Evolutionary conservation across 2,113 vertebrate species (phyloP), one percentile per base, ranked within the genome.

Genomic region (Oplegnathus fasciatus): DNA sequence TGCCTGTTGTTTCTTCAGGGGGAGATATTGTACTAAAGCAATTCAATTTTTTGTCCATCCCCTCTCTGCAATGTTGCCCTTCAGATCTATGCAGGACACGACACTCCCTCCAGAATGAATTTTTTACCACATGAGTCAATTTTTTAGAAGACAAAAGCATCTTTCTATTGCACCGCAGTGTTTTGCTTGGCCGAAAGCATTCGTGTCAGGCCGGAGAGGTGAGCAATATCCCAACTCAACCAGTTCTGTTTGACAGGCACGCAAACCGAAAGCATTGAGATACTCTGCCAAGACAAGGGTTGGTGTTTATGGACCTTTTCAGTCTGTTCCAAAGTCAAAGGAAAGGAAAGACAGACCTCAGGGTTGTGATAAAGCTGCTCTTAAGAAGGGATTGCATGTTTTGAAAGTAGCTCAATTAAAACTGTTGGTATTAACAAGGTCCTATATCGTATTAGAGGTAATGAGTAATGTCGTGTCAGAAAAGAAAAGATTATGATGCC

Each of bases 51-150:
- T 9, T 52, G 26, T n/a, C 7, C 1, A 9, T 62, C n/a, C n/a
- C 71, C 15, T 71, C 34, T 57, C 71, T 84, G 68, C 64, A 48
- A 2, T 1, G 18, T 30, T 20, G 6, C 62, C 50, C 40, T 71
- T 46, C 26, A 72, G 22, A 88, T 83, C 91, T 91, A 91, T 93
- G 92, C 91, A 93, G 88, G 71, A 77, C 32, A 42, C 22, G 22
- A 4, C 44, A 9, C 55, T 71, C 22, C 4, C 1, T 70, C 52
- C n/a, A 42, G 14, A 13, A 24, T 37, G 20, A 1, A 0, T 55
- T 79, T 42, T 37, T 61, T 52, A 62, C 15, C 10, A 32, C 34
- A 48, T 22, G 24, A 69, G 18, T 32, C 0, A 0, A 22, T 18
- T 22, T 60, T 20, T 82, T 54, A n/a, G 14, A 32, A 40, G 20